Evolutionary conservation across 2,888 invertebrate species (phyloP).

Genomic region (Malachius bipustulatus): DNA sequence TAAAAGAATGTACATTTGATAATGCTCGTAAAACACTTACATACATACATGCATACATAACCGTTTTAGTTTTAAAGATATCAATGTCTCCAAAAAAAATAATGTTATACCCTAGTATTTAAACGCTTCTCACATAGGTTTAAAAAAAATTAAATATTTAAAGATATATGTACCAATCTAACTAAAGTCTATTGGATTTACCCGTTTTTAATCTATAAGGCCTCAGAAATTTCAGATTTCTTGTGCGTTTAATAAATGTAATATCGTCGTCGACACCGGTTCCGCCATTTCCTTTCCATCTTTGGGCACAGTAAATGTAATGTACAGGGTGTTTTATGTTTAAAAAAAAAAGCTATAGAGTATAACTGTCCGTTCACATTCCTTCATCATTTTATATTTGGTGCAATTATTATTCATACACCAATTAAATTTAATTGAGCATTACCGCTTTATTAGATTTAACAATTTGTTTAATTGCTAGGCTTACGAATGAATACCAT

Average conservation of each 20-base stretch:
- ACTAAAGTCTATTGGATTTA: conserved; percentile 18
- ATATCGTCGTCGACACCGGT: not conserved
- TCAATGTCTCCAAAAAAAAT: conserved; percentile 22
- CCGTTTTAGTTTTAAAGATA: conserved; percentile 16
- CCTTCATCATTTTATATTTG: too few relatives aligned
- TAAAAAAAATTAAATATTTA: conserved; percentile 14
- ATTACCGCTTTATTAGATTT: too few relatives aligned
- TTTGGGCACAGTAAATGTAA: conserved; percentile 23
- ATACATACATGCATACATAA: too few relatives aligned
- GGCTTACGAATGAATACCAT: too few relatives aligned
- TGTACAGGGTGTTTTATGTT: conserved; percentile 24
- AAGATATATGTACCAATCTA: conserved; percentile 23
- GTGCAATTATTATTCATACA: too few relatives aligned
- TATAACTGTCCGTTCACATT: not conserved
- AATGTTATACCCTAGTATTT: conserved; percentile 17
- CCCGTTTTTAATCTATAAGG: conserved; percentile 20
- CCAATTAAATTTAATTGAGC: too few relatives aligned
- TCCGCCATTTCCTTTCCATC: not conserved
- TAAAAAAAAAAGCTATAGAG: not conserved
- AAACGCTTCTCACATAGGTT: conserved; percentile 19
- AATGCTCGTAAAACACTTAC: too few relatives aligned
- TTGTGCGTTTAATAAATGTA: conserved; percentile 5
- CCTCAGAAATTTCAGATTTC: conserved; percentile 19
- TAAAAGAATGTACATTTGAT: too few relatives aligned
- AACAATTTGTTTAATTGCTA: too few relatives aligned